Base-by-base conservation (phyloP, 2,888 invertebrate species). In the Chrysolina americana region DNA sequence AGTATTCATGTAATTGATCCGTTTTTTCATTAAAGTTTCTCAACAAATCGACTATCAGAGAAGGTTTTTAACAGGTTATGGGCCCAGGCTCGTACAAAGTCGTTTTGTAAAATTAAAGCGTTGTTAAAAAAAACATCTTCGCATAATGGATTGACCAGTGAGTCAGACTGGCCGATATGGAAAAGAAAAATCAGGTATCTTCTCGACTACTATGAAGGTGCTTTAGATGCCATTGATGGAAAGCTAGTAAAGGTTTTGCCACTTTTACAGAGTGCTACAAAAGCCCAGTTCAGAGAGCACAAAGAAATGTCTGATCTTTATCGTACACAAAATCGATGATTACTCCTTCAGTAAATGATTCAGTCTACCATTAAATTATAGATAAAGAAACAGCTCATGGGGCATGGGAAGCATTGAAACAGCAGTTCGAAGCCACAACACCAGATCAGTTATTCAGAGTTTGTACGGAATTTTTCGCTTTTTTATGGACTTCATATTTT, bases 321-420 rank as follows among this genome's bases (percentile, higher is more conserved):
- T 66, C 79, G 83, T 59, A 86, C 83, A 75, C 85, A 62, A 86
- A 85, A 63, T 82, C 84, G 0, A 83, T 84, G 83, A 84, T 86
- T 47, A 75, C 82, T 36, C 83, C 80, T n/a, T n/a, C n/a, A n/a
- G n/a, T n/a, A n/a, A n/a, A n/a, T n/a, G n/a, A n/a, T 74, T 71
- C 76, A 13, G 82, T 86, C 1, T 82, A 85, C 77, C 82, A 85
- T 53, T 86, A 86, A 71, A 84, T 85, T 44, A 85, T 85, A 84
- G 85, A 85, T 72, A 83, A 80, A 80, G 62, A 83, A 21, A 80
- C 44, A 44, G 44, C 44, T 44, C 44, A 44, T 8, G 44, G 8
- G 13, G 8, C 44, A 5, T 44, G 83, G n/a, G 81, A 85, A 71
- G 79, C 80, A 21, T 78, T 83, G 44, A 82, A 81, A 70, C 70